These are phyloP conservation scores for Microcaecilia unicolor DNA, from an alignment of 2,797 vertebrate species.

Conservation along the genomic window DNA sequence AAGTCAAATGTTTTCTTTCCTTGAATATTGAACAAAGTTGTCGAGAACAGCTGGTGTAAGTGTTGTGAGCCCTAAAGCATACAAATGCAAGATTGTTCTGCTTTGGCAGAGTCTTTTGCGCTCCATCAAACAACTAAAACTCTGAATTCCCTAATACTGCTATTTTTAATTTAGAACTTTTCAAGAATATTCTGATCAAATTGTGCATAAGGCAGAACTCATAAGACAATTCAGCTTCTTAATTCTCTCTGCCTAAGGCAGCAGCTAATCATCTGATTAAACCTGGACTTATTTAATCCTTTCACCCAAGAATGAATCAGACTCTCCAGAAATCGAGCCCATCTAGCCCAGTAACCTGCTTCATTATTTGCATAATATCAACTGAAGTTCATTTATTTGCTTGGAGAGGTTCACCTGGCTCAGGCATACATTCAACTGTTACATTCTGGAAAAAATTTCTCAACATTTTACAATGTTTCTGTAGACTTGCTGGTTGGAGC, in stretches of 20 bases:
- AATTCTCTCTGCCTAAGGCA: background rate
- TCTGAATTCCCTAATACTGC: background rate
- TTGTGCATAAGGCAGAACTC: background rate
- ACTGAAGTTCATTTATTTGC: too few relatives aligned
- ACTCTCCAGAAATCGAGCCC: too few relatives aligned
- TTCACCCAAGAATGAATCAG: background rate
- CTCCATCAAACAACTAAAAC: slow-evolving; percentile 8
- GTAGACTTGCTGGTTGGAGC: too few relatives aligned
- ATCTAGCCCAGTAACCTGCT: too few relatives aligned
- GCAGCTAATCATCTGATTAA: background rate
- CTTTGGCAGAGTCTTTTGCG: slow-evolving; percentile 7
- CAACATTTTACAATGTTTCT: too few relatives aligned
- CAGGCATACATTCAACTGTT: too few relatives aligned
- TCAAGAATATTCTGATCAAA: background rate
- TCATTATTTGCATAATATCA: too few relatives aligned
- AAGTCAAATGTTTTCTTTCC: slow-evolving; percentile 6
- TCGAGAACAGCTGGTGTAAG: slow-evolving; percentile 3
- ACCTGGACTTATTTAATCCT: too few relatives aligned
- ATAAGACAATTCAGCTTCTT: background rate
- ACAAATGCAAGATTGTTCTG: background rate
- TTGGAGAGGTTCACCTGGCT: too few relatives aligned
- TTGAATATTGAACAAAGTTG: slow-evolving; percentile 12
- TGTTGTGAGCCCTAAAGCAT: background rate
- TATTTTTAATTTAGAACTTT: background rate
- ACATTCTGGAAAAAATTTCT: too few relatives aligned